Evolutionary conservation across 2,113 vertebrate genomes (phyloP).

Genomic region (Passerina amoena): DNA sequence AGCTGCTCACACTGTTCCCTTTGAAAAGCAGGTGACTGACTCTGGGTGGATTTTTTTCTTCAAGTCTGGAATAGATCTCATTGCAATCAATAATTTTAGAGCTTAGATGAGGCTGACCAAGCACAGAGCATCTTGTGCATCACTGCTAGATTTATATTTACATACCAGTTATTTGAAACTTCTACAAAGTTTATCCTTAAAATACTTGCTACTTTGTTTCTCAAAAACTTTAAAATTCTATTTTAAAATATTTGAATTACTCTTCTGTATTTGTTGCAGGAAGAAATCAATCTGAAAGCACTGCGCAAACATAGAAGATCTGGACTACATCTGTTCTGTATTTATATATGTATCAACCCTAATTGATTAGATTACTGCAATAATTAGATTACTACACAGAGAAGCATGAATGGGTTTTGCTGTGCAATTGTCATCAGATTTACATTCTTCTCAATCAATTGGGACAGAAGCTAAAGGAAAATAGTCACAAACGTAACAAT

Average conservation of each 20-base stretch:
- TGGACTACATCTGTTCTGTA: neutral
- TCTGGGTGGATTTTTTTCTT: neutral
- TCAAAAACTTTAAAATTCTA: neutral
- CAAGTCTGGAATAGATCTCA: neutral
- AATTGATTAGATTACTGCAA: neutral
- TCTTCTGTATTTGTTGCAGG: neutral
- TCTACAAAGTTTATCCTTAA: neutral
- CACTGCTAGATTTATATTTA: neutral
- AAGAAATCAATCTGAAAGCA: neutral
- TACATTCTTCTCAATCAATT: neutral
- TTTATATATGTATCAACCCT: neutral
- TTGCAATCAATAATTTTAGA: neutral
- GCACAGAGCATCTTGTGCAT: neutral
- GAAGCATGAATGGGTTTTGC: neutral
- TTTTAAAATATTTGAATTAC: neutral
- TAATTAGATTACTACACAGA: neutral
- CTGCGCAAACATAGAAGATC: neutral
- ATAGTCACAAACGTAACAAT: neutral
- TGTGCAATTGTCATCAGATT: neutral
- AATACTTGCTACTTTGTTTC: neutral
- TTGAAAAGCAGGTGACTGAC: neutral
- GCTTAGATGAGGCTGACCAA: neutral
- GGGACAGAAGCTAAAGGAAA: neutral
- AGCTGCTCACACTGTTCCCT: neutral
- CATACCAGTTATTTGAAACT: neutral